Percentiles rank a stretch among this genome's conserved stretches.
Conservation (phyloP, 2,113 vertebrate genomes). For the Lepidothrix coronata region DNA sequence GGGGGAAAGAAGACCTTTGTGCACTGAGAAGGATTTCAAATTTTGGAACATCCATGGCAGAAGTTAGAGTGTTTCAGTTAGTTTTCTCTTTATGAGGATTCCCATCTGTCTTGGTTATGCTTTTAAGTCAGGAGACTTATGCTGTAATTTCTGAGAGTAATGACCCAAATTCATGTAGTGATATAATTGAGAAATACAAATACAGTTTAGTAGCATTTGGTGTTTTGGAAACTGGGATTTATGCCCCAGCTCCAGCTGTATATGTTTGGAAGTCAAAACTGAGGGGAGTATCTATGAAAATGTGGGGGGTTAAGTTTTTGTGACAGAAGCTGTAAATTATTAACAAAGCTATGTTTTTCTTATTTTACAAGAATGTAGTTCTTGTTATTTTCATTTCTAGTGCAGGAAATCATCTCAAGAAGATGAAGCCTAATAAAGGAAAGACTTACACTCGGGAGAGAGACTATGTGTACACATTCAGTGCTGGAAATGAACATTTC, state of each 20-base stretch:
- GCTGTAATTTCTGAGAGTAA: background rate
- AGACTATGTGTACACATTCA: conserved; percentile 89
- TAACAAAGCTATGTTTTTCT: background rate
- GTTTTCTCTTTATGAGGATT: background rate
- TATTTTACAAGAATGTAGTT: background rate
- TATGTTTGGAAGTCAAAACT: background rate
- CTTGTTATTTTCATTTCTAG: background rate
- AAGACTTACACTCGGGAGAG: conserved; percentile 77
- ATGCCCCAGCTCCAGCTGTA: background rate
- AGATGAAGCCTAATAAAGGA: conserved; percentile 87
- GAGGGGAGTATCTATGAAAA: background rate
- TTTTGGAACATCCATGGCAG: background rate
- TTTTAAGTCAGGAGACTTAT: background rate
- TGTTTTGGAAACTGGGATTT: background rate
- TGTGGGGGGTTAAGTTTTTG: background rate
- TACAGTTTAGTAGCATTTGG: background rate
- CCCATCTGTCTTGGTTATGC: background rate
- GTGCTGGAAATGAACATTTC: conserved; percentile 79
- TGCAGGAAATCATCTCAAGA: background rate
- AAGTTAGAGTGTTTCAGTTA: background rate
- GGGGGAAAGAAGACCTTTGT: background rate
- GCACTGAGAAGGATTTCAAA: background rate
- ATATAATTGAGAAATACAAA: background rate
- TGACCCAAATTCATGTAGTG: background rate
- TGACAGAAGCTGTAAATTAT: background rate